These are phyloP conservation scores for Sycophaga agraensis DNA, from an alignment of 1,140 invertebrate genomes.

Conservation along the genomic window DNA sequence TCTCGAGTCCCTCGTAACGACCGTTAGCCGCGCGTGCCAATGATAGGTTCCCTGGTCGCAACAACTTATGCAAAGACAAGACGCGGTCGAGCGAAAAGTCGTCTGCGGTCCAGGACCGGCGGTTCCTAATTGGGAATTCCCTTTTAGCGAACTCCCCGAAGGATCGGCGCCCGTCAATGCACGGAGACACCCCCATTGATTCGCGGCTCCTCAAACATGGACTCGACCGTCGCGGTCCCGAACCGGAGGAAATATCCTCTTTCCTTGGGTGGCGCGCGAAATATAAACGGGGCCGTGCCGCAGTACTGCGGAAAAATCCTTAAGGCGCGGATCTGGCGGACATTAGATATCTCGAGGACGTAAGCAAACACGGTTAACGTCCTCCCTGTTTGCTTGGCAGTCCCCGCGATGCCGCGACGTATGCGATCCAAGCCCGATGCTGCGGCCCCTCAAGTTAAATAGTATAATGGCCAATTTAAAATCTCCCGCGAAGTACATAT, in stretches of 20 bases:
- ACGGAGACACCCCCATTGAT: conserved; percentile 34
- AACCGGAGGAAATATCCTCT: too few species aligned
- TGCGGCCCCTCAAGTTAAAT: conserved; percentile 54
- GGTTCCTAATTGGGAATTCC: conserved; percentile 40
- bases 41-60: not conserved
- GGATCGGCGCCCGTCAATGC: conserved; percentile 35
- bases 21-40: too few species aligned
- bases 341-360: conserved; percentile 14
- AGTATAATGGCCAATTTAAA: conserved; percentile 60
- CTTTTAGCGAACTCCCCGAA: conserved; percentile 37
- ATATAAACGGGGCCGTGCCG: too few species aligned
- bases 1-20: too few species aligned
- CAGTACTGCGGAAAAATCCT: too few species aligned
- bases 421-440: conserved; percentile 23
- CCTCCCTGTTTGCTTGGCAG: conserved; percentile 40
- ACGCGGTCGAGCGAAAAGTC: conserved; percentile 2
- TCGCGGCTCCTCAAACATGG: conserved; percentile 24
- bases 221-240: not conserved
- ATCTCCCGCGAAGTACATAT: conserved; percentile 39
- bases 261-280: too few species aligned
- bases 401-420: conserved; percentile 34
- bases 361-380: conserved; percentile 52
- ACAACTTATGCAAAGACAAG: conserved; percentile 19
- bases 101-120: not conserved
- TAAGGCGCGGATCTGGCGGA: not conserved